Evolutionary conservation across 2,797 vertebrate species (phyloP), one percentile per base, ranked within the genome.

Genomic region (Tolypeutes matacus): DNA sequence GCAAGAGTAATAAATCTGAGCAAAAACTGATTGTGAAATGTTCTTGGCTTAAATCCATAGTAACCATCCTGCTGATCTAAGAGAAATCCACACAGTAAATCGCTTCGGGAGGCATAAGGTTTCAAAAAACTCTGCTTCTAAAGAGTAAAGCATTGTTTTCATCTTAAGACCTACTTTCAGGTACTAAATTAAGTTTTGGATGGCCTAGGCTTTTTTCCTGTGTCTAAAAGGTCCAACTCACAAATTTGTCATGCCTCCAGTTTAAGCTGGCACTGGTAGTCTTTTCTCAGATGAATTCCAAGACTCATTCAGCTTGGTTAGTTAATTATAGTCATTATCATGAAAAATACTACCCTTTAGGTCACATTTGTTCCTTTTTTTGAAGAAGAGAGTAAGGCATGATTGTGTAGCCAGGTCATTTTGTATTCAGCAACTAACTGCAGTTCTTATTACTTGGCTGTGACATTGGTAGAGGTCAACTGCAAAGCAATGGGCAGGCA

Each of bases 11-110:
- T 90, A 86, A 96, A 96, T 92, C 64, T 29, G 70, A 97, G 84
- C 29, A 96, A 96, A 97, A 98, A 97, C 58, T 95, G 89, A 96
- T 95, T 96, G 91, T 94, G 89, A 98, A 97, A 92, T 93, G 89
- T 95, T 97, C 95, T 98, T 98, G 95, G 95, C 95, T 97, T 70
- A 93, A 93, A 86, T 49, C 65, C 94, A 69, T 93, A 80, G 91
- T 96, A 96, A 92, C 60, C 62, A 92, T 96, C 90, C 84, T 95
- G 91, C 89, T 83, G 80, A 96, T 67, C 81, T 96, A 96, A 97
- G 78, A 98, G 69, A 96, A 92, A 94, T 72, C 10, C 62, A 64
- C 34, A 78, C 39, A 75, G 39, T 81, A 95, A 89, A 93, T 97
- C 15, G 20, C 56, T 97, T 94, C 27, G 60, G 73, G 78, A 94